Percentiles rank a stretch among this genome's conserved stretches.
Evolutionary conservation across 1,140 invertebrate genomes (phyloP).

Genomic region (Aleiodes sp.): DNA sequence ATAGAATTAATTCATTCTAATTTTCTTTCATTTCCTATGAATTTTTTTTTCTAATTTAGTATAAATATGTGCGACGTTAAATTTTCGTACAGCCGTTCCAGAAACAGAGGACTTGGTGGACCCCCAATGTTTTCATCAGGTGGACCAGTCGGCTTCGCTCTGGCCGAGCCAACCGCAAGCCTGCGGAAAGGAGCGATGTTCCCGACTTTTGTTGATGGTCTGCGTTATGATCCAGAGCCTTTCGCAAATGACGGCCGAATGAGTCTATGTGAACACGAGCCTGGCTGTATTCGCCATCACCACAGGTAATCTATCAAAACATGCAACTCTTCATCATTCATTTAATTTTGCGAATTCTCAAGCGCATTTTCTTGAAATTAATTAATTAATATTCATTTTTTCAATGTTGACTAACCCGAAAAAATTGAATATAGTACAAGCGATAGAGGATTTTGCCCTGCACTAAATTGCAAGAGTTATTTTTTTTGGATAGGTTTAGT

Average conservation of each 20-base stretch:
- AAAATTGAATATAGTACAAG: too few species aligned
- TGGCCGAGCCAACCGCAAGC: conserved; percentile 48
- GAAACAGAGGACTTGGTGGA: conserved; percentile 37
- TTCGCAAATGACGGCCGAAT: conserved; percentile 48
- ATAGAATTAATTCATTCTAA: too few species aligned
- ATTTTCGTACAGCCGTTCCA: conserved; percentile 45
- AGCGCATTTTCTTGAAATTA: too few species aligned
- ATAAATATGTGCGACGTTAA: conserved; percentile 19
- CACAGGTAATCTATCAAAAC: conserved; percentile 40
- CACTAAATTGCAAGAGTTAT: too few species aligned
- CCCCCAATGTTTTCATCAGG: conserved; percentile 45
- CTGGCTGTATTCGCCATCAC: conserved; percentile 52
- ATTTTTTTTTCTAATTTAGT: neutral
- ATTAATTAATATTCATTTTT: too few species aligned
- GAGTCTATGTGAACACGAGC: conserved; percentile 54
- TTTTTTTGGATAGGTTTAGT: too few species aligned
- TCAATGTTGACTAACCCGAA: too few species aligned
- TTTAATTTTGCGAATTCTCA: too few species aligned
- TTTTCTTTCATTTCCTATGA: too few species aligned
- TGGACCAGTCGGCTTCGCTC: conserved; percentile 52
- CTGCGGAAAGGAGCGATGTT: conserved; percentile 53
- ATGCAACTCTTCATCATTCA: neutral
- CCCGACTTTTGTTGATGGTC: conserved; percentile 50
- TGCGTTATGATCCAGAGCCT: conserved; percentile 54
- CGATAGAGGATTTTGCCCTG: too few species aligned